These are phyloP conservation scores for Dicentrarchus labrax DNA, from an alignment of 2,113 vertebrate species.

Conservation along the genomic window DNA sequence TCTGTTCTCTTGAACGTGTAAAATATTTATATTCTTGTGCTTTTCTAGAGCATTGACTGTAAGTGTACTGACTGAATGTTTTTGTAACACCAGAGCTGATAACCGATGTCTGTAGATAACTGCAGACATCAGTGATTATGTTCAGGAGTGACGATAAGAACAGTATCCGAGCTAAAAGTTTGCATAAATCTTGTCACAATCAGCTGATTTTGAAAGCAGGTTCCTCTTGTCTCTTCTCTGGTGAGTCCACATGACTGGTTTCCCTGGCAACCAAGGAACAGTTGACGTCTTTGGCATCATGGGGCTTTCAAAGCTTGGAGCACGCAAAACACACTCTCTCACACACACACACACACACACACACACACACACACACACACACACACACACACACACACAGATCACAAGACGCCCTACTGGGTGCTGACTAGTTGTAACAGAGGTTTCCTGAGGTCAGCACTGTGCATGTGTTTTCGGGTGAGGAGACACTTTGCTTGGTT, in stretches of 20 bases:
- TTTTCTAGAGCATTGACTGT: not conserved
- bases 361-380: not conserved
- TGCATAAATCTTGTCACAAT: slow-evolving; percentile 17
- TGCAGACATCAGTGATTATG: not conserved
- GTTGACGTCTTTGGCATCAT: slow-evolving; percentile 70
- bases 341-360: slow-evolving; percentile 25
- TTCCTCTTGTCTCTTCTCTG: slow-evolving; percentile 36
- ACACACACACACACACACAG: slow-evolving; percentile 22
- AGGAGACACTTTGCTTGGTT: not conserved
- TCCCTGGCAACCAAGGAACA: slow-evolving; percentile 46
- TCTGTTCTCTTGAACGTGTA: not conserved
- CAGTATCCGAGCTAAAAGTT: not conserved
- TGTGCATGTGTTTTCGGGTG: not conserved
- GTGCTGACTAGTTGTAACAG: slow-evolving; percentile 18
- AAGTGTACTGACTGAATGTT: not conserved
- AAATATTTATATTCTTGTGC: not conserved
- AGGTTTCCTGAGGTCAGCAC: slow-evolving; percentile 35
- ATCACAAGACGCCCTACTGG: slow-evolving; percentile 64
- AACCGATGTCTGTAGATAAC: not conserved
- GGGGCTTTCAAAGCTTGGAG: slow-evolving; percentile 43
- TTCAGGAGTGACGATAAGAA: not conserved
- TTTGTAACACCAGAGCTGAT: no score
- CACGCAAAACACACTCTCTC: not conserved
- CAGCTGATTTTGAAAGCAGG: slow-evolving; percentile 54
- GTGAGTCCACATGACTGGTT: slow-evolving; percentile 64